Base-by-base conservation (phyloP, 2,888 invertebrate species). In the Neria commutata region DNA sequence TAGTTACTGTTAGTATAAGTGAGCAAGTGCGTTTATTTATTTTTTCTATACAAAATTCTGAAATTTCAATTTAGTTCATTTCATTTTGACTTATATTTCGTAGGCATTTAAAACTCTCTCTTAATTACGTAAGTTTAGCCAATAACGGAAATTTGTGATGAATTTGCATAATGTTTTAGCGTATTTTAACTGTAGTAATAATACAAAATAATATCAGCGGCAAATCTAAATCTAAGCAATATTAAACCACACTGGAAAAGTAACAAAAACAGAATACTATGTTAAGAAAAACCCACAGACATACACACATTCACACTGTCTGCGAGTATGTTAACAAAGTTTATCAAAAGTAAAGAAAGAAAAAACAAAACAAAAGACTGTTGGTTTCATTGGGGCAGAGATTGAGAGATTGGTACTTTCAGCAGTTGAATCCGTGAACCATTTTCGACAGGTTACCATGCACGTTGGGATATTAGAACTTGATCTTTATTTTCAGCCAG, bases 111-210 rank as follows among this genome's bases (percentile, higher is more conserved):
- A 14, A 37, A 37, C 4, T 37, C 10, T 19, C 21, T 19, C 3
- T 19, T 42, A 42, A 17, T 17, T 17, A 21, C 42, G 25, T 56
- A 62, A 54, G 54, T 59, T 54, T 60, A 62, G 60, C 52, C 45
- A 58, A 58, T 58, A 63, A 54, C 34, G 4, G n/a, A 56, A 60
- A 56, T 58, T 58, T 63, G 63, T 63, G 63, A 63, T 63, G 62
- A 56, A 60, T 60, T 60, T 52, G 56, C 56, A 56, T 62, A 62
- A 47, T 46, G 52, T 62, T 42, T 37, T 48, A 54, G 49, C 48
- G 14, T 33, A 37, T n/a, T 37, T 37, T 37, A 14, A 37, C 8
- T 42, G 17, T 42, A 42, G 21, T 42, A 5, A 19, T 42, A n/a
- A n/a, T n/a, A n/a, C n/a, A n/a, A n/a, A n/a, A 42, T 19, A 37